Evolutionary conservation across 2,113 vertebrate genomes (phyloP).

Genomic region (Lepus timidus): DNA sequence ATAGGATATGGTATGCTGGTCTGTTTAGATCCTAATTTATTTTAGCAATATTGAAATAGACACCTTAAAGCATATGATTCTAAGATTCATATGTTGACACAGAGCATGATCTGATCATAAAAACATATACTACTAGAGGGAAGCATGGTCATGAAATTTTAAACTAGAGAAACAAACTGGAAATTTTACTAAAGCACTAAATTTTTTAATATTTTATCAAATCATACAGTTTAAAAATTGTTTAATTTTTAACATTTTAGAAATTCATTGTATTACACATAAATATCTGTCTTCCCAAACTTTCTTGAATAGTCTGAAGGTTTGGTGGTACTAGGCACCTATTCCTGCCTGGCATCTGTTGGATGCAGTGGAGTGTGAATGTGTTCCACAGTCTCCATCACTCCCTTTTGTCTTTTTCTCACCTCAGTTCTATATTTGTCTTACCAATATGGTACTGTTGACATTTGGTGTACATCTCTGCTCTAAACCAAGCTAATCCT

Average conservation of each 20-base stretch:
- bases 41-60: constrained; percentile 18
- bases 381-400: not conserved
- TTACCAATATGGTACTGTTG: not conserved
- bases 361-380: not conserved
- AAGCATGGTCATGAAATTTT: not conserved
- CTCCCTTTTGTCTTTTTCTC: not conserved
- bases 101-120: not conserved
- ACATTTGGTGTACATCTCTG: not conserved
- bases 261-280: not conserved
- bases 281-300: not conserved
- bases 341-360: not conserved
- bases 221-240: not conserved
- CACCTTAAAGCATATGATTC: not conserved
- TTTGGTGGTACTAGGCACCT: not conserved
- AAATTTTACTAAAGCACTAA: not conserved
- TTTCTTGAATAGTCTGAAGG: not conserved
- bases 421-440: not conserved
- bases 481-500: not conserved
- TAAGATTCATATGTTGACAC: not conserved
- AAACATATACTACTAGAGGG: not conserved
- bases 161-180: not conserved
- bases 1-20: not conserved
- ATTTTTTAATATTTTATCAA: not conserved
- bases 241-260: constrained; percentile 28
- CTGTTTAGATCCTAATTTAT: not conserved